Conservation (phyloP, 2,888 invertebrate genomes). For the Perizoma affinitatum region DNA sequence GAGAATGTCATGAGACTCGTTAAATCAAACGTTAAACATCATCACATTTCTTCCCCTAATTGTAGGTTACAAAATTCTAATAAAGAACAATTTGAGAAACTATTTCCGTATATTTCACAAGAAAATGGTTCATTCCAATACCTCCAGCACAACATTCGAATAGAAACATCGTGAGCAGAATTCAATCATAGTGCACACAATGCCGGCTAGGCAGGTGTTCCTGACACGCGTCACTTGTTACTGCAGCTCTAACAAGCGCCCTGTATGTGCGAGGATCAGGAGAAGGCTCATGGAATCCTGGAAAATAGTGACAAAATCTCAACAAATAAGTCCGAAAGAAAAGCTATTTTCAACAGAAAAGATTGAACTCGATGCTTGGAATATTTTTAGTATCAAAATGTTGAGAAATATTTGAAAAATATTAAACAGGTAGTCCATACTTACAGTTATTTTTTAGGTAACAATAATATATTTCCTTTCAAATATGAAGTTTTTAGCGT, state of each 20-base stretch:
- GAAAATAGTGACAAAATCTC: too few species aligned
- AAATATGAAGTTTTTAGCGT: too few species aligned
- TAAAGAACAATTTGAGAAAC: background rate
- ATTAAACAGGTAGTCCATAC: too few species aligned
- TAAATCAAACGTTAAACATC: too few species aligned
- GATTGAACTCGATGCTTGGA: too few species aligned
- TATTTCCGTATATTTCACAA: background rate
- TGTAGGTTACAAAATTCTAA: background rate
- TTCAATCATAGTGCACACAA: slow-evolving; percentile 43
- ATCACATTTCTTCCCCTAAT: background rate
- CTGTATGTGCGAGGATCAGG: slow-evolving; percentile 21
- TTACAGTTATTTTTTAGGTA: too few species aligned
- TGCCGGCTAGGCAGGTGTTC: slow-evolving; percentile 47
- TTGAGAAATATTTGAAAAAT: too few species aligned
- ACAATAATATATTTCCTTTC: too few species aligned
- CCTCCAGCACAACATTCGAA: slow-evolving; percentile 1
- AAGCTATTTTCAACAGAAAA: too few species aligned
- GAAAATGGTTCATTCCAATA: slow-evolving; percentile 13
- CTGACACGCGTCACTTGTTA: slow-evolving; percentile 69
- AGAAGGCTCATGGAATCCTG: slow-evolving; percentile 1
- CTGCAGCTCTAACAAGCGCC: slow-evolving; percentile 68
- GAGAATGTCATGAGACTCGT: too few species aligned
- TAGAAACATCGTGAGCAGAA: slow-evolving; percentile 30
- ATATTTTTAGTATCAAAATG: too few species aligned
- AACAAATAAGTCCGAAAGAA: too few species aligned